phyloP scores from a whole-genome alignment of 2,888 invertebrate genomes.

The Microplitis deprimator region DNA sequence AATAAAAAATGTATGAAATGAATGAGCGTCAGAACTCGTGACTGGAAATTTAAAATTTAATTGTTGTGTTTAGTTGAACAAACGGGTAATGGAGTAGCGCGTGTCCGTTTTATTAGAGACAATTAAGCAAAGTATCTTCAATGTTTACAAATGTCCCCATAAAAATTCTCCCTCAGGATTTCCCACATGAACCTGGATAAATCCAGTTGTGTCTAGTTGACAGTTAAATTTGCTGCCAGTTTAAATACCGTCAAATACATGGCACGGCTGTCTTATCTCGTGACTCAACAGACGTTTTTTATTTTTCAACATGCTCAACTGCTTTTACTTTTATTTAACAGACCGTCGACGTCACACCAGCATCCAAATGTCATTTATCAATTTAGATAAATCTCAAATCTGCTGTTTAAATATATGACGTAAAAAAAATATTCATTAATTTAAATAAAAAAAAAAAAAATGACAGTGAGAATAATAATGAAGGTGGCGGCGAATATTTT shows the following conservation, averaged over 20 bases:
- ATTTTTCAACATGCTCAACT: neutral
- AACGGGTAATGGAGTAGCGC: neutral
- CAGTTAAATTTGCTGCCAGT: neutral
- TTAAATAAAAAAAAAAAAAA: no score
- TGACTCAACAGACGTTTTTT: neutral
- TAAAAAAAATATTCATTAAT: no score
- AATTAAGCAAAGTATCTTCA: neutral
- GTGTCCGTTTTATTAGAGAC: neutral
- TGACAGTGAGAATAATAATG: no score
- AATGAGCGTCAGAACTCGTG: neutral
- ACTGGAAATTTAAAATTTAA: neutral
- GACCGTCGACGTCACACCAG: neutral
- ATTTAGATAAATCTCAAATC: neutral
- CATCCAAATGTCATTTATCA: neutral
- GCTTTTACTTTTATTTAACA: constrained; percentile 1
- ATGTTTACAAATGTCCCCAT: no score
- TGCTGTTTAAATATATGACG: no score
- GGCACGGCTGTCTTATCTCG: neutral
- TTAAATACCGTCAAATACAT: neutral
- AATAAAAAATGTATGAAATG: neutral
- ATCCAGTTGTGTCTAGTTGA: neutral
- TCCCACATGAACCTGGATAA: neutral
- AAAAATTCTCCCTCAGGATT: neutral
- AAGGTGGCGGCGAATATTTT: no score
- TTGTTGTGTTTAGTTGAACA: neutral